Percentiles rank a stretch among this genome's conserved stretches.
Evolutionary conservation across 2,797 vertebrate species (phyloP).

Genomic region (Bucorvus abyssinicus): DNA sequence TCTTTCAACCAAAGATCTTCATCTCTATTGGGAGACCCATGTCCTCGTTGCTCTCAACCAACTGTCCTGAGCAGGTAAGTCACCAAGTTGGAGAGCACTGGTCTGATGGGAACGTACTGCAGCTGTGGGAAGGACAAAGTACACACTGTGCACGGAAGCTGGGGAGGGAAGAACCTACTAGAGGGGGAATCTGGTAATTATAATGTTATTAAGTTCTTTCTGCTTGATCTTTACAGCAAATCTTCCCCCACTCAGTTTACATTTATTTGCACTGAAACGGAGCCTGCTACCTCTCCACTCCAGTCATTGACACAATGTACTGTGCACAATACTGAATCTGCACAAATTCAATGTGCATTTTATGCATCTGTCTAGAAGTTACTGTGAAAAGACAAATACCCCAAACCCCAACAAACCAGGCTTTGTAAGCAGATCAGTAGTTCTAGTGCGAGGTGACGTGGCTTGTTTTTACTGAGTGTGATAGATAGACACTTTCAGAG

Average conservation of each 20-base stretch:
- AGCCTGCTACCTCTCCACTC: conserved; percentile 33
- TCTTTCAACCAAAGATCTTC: background rate
- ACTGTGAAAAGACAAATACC: conserved; percentile 31
- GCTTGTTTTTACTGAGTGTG: background rate
- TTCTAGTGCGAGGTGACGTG: background rate
- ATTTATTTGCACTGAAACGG: conserved; percentile 51
- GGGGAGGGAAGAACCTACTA: background rate
- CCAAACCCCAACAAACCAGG: background rate
- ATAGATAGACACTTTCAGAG: background rate
- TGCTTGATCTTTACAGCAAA: background rate
- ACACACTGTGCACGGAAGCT: background rate
- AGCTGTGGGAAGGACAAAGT: background rate
- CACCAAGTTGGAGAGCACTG: background rate
- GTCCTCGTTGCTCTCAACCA: background rate
- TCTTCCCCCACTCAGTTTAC: conserved; percentile 17
- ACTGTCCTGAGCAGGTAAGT: background rate
- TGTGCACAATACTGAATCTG: background rate
- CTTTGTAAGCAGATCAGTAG: conserved; percentile 10
- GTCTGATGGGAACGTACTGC: background rate
- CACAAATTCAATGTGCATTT: background rate
- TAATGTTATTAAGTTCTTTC: background rate
- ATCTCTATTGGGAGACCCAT: background rate
- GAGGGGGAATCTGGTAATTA: background rate
- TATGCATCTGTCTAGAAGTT: background rate
- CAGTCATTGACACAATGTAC: background rate